Conservation (phyloP, 2,888 invertebrate genomes). For the Hypselothyrea guttata region DNA sequence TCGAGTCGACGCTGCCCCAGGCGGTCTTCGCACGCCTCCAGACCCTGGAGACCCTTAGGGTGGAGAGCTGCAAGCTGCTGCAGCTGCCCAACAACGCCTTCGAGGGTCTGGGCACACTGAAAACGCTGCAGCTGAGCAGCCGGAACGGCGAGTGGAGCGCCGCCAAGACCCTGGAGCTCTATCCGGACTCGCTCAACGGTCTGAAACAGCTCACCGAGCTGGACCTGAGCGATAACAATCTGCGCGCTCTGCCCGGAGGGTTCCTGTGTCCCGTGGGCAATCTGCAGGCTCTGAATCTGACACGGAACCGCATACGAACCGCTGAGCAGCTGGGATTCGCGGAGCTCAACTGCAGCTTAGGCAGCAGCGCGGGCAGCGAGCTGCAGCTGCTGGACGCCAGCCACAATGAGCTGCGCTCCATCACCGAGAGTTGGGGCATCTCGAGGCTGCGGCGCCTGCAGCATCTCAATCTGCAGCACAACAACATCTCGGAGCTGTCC, state of each 20-base stretch:
- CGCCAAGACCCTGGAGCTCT: slow-evolving; percentile 89
- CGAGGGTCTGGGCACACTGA: slow-evolving; percentile 89
- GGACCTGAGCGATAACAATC: slow-evolving; percentile 92
- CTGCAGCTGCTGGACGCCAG: slow-evolving; percentile 91
- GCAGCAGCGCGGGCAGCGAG: slow-evolving; percentile 86
- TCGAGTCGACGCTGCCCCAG: slow-evolving; percentile 90
- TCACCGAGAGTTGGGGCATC: slow-evolving; percentile 89
- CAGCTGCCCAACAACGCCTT: slow-evolving; percentile 89
- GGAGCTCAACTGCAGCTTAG: slow-evolving; percentile 85
- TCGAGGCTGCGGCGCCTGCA: slow-evolving; percentile 90
- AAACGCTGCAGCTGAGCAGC: slow-evolving; percentile 87
- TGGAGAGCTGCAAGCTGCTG: slow-evolving; percentile 91
- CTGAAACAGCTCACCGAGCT: slow-evolving; percentile 91
- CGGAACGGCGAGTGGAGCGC: slow-evolving; percentile 91
- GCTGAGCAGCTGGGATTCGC: slow-evolving; percentile 89
- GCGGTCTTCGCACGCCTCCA: slow-evolving; percentile 89
- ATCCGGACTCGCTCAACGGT: slow-evolving; percentile 88
- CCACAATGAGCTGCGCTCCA: slow-evolving; percentile 88
- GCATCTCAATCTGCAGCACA: slow-evolving; percentile 91
- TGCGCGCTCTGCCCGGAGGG: slow-evolving; percentile 89
- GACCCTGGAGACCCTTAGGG: slow-evolving; percentile 87
- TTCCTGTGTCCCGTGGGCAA: slow-evolving; percentile 91
- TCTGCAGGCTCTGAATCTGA: slow-evolving; percentile 92
- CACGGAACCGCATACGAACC: slow-evolving; percentile 91
- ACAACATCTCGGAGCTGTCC: slow-evolving; percentile 91